Conservation (phyloP, 1,140 invertebrate species). For the Drosophila lacertosa region DNA sequence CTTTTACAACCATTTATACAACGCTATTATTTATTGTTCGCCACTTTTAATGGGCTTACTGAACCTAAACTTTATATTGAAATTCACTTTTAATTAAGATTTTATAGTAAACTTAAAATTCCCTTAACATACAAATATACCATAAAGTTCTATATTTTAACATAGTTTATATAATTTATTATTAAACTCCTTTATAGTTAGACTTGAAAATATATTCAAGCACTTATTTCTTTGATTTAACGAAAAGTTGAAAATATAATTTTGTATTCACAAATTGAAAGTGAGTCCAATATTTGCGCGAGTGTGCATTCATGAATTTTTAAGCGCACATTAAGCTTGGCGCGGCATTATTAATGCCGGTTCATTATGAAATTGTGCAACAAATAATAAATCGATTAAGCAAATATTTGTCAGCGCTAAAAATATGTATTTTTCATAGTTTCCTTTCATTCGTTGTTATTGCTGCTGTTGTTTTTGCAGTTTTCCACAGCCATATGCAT, state of each 20-base stretch:
- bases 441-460: constrained; percentile 13
- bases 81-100: too few relatives aligned
- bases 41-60: too few relatives aligned
- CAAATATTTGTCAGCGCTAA: constrained; percentile 76
- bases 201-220: too few relatives aligned
- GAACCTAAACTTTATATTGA: too few relatives aligned
- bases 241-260: background rate
- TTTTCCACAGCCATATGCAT: constrained; percentile 55
- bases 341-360: constrained; percentile 69
- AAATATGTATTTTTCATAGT: constrained; percentile 66
- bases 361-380: constrained; percentile 80
- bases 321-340: constrained; percentile 55
- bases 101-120: too few relatives aligned
- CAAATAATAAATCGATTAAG: constrained; percentile 82
- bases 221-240: constrained; percentile 8
- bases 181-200: too few relatives aligned
- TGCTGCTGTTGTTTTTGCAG: background rate
- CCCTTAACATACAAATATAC: too few relatives aligned
- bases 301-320: constrained; percentile 51
- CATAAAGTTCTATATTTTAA: too few relatives aligned
- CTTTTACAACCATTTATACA: too few relatives aligned
- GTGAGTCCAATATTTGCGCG: background rate
- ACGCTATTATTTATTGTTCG: too few relatives aligned
- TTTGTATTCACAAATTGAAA: constrained; percentile 4
- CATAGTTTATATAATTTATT: too few relatives aligned